Evolutionary conservation across 2,797 vertebrate species (phyloP), one percentile per base, ranked within the genome.

Genomic region (Fistularia tabacaria): DNA sequence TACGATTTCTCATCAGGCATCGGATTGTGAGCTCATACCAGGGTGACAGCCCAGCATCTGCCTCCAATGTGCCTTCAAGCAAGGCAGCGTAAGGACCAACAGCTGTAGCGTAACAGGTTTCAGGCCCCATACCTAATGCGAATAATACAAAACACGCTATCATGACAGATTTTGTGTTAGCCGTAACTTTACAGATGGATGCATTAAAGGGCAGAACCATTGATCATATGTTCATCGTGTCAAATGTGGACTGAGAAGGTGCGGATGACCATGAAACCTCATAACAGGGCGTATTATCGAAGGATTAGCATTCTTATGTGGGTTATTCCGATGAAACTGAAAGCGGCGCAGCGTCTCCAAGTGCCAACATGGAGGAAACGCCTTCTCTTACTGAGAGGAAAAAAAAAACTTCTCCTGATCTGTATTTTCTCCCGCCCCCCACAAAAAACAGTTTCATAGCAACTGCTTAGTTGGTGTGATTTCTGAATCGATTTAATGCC

Each of bases 401-500:
- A 62, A 59, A 36, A 48, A 5, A 51, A 44, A 43, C 45, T 69
- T 77, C 61, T 67, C 58, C 46, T 67, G 53, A 73, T 62, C 62
- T 66, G 59, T 64, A 52, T 53, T 61, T 80, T 73, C 59, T 37
- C 43, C 15, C 65, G 71, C 70, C 15, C 65, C 71, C 70, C 75
- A 73, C 67, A 55, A 13, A 65, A 84, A 85, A 25, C 5, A 25
- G 5, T 3, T 25, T 3, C 2, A 25, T 25, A 25, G 25, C 76
- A 76, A 85, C 80, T 79, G 75, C 74, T 84, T 84, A 83, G 79
- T 86, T 80, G 61, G 69, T 73, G 82, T 44, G 54, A 77, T 79
- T 80, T 74, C 77, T 74, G 76, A 88, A 89, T 88, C 76, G 77
- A 88, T 90, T 88, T 87, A 62, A 68, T 76, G 81, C 73, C 54